Percentiles rank a stretch among this genome's conserved stretches.
Conservation (phyloP, 2,797 vertebrate species). For the Tangara arthus region DNA sequence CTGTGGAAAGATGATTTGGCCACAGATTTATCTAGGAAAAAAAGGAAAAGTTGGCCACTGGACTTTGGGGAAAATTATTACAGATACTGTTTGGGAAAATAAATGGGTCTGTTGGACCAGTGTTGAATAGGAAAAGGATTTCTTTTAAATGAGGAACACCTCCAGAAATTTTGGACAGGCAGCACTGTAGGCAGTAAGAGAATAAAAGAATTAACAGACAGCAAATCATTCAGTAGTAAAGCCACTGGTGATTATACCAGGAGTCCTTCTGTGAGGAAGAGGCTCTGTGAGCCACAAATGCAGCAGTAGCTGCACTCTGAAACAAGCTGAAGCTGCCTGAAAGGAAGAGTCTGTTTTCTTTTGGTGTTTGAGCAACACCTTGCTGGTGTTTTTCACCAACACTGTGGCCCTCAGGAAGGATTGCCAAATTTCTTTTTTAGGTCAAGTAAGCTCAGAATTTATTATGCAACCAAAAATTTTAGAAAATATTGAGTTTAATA, state of each 20-base stretch:
- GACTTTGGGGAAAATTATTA: neutral
- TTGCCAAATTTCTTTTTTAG: neutral
- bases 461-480: neutral
- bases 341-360: neutral
- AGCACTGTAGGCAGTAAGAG: neutral
- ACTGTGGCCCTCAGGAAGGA: neutral
- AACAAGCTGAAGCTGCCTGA: neutral
- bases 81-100: neutral
- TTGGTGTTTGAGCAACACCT: neutral
- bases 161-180: neutral
- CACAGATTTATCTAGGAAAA: neutral
- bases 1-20: neutral
- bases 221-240: neutral
- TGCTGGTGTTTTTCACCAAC: neutral
- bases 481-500: neutral
- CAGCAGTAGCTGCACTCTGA: neutral
- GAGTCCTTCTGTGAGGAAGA: neutral
- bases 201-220: neutral
- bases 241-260: neutral
- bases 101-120: neutral
- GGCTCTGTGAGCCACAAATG: rapidly evolving
- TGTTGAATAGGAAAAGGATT: neutral
- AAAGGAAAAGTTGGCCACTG: neutral
- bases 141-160: neutral
- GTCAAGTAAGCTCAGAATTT: neutral